These are phyloP conservation scores for Callinectes sapidus DNA, from an alignment of 2,888 invertebrate species.

Conservation along the genomic window DNA sequence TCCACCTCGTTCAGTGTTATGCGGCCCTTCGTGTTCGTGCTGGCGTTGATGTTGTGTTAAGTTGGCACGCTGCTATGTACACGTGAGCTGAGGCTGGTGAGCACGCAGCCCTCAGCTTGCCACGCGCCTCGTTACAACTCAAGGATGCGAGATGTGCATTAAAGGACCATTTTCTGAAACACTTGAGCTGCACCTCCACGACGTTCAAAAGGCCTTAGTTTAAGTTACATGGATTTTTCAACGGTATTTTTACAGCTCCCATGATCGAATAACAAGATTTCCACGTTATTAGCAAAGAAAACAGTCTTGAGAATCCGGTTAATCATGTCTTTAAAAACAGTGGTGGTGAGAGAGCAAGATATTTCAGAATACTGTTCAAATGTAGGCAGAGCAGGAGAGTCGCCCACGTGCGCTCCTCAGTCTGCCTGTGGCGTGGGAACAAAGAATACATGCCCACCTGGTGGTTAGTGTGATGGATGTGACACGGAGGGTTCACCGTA, in stretches of 20 bases:
- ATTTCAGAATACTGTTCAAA: too few relatives aligned
- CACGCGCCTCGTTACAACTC: background rate
- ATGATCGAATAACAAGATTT: too few relatives aligned
- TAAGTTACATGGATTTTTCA: too few relatives aligned
- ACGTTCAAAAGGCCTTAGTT: too few relatives aligned
- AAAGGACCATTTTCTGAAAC: background rate
- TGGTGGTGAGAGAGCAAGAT: background rate
- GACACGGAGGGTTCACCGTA: background rate
- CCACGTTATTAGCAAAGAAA: too few relatives aligned
- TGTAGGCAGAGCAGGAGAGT: background rate
- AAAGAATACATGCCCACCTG: background rate
- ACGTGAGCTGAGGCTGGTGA: background rate
- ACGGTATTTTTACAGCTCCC: too few relatives aligned
- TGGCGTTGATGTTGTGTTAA: background rate
- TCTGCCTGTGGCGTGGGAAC: background rate
- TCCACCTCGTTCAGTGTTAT: background rate
- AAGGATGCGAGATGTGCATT: background rate
- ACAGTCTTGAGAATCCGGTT: too few relatives aligned
- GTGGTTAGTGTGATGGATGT: background rate
- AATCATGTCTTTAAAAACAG: background rate
- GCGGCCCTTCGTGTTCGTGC: conserved; percentile 10
- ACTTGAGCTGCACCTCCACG: too few relatives aligned
- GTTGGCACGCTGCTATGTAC: background rate
- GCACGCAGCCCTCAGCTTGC: conserved; percentile 8
- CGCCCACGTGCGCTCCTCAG: background rate